Conservation (phyloP, 2,888 invertebrate species). For the Trachelus iudaicus region DNA sequence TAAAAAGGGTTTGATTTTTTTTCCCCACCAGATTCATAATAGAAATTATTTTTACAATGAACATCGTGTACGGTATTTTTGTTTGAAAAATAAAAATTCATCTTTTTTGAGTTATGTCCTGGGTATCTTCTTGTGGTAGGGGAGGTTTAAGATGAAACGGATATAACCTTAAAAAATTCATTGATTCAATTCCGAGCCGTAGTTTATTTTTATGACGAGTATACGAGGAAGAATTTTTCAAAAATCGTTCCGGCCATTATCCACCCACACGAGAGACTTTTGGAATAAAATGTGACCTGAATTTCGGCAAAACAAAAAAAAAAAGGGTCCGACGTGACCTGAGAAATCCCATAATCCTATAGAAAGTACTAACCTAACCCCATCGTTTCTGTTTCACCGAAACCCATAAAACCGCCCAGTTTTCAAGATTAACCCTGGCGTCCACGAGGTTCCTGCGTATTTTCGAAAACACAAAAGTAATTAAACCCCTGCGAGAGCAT, state of each 20-base stretch:
- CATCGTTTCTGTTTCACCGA: constrained; percentile 39
- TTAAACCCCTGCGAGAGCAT: constrained; percentile 1
- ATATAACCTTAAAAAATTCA: background rate
- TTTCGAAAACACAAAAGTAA: constrained; percentile 11
- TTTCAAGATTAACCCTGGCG: constrained; percentile 43
- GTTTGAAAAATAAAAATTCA: too few relatives aligned
- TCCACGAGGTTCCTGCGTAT: constrained; percentile 1
- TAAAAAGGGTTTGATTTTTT: constrained; percentile 5
- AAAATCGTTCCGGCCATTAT: background rate
- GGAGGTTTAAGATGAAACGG: background rate
- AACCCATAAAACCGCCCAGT: constrained; percentile 32
- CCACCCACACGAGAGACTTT: constrained; percentile 5
- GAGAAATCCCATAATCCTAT: constrained; percentile 25
- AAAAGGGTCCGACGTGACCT: constrained; percentile 22
- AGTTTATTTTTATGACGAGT: background rate
- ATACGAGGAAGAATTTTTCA: background rate
- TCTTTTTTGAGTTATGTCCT: background rate
- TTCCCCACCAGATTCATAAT: background rate
- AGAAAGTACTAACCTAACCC: constrained; percentile 28
- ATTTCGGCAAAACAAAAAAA: constrained; percentile 19
- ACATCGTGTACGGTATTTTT: background rate
- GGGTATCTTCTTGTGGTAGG: background rate
- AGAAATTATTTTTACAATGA: background rate
- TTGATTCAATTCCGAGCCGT: background rate
- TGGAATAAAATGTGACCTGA: constrained; percentile 15